phyloP scores from a whole-genome alignment of 2,888 invertebrate genomes.

The Sinelater perroti region DNA sequence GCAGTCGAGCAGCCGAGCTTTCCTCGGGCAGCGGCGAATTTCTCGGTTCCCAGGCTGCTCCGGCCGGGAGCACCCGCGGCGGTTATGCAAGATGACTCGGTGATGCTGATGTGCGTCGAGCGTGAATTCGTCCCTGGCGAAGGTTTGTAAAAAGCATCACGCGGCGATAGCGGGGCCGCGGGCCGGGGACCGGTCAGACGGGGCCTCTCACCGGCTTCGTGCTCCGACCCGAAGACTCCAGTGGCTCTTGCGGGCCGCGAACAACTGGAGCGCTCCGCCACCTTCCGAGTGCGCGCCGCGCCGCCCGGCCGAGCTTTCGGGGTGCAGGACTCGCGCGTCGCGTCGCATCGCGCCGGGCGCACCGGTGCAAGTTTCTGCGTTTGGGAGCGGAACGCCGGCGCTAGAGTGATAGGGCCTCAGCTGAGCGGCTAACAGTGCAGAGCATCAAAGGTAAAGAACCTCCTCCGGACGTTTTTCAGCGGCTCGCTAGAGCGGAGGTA shows the following conservation, averaged over 20 bases:
- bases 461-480: slow-evolving; percentile 6
- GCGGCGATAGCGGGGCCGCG: slow-evolving; percentile 37
- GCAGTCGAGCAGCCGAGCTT: too few relatives aligned
- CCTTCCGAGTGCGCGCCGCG: too few relatives aligned
- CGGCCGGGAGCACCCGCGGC: neutral
- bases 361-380: slow-evolving; percentile 22
- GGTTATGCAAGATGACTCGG: slow-evolving; percentile 32
- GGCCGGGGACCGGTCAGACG: slow-evolving; percentile 39
- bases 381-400: slow-evolving; percentile 2
- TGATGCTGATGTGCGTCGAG: slow-evolving; percentile 29
- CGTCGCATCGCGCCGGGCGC: too few relatives aligned
- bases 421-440: slow-evolving; percentile 6
- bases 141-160: slow-evolving; percentile 34
- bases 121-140: slow-evolving; percentile 34
- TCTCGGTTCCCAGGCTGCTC: too few relatives aligned
- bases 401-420: neutral
- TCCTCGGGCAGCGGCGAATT: too few relatives aligned
- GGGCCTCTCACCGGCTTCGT: slow-evolving; percentile 39
- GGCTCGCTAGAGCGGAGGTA: slow-evolving; percentile 6
- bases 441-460: slow-evolving; percentile 9
- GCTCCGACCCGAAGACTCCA: slow-evolving; percentile 34
- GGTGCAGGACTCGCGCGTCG: too few relatives aligned
- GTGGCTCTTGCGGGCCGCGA: slow-evolving; percentile 28
- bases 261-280: too few relatives aligned
- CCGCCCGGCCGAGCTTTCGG: too few relatives aligned